These are phyloP conservation scores for Diprion similis DNA, from an alignment of 1,140 invertebrate genomes.

Conservation along the genomic window DNA sequence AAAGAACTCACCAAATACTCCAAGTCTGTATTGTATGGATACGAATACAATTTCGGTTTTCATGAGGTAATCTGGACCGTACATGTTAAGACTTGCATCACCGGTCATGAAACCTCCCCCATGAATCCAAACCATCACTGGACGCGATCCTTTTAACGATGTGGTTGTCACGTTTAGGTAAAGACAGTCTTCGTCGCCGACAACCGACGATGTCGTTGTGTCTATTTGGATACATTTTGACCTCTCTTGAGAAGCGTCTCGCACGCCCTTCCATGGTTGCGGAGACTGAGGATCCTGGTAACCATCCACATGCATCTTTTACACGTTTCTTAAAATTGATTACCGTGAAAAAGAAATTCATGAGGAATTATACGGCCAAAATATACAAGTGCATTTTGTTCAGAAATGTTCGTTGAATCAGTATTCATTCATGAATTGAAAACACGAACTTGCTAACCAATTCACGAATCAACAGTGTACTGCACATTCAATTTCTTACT, in stretches of 20 bases:
- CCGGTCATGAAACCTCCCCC: conserved; percentile 71
- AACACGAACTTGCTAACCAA: conserved; percentile 10
- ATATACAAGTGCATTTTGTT: neutral
- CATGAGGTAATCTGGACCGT: conserved; percentile 63
- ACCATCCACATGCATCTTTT: neutral
- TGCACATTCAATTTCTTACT: too few relatives aligned
- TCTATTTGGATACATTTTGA: conserved; percentile 30
- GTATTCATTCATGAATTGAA: conserved; percentile 7
- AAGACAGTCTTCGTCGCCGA: conserved; percentile 77
- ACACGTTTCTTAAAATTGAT: neutral
- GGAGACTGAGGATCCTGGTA: conserved; percentile 38
- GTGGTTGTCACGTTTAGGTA: conserved; percentile 83
- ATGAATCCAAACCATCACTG: conserved; percentile 77
- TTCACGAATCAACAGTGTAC: neutral
- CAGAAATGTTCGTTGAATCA: neutral
- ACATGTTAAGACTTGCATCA: conserved; percentile 50
- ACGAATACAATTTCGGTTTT: conserved; percentile 66
- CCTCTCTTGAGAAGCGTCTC: conserved; percentile 35
- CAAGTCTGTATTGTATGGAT: conserved; percentile 40
- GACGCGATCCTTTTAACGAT: conserved; percentile 56
- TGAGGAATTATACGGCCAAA: neutral
- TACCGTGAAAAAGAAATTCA: neutral
- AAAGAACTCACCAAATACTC: conserved; percentile 29
- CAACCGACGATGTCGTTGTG: conserved; percentile 30
- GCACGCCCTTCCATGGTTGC: conserved; percentile 38